These are phyloP conservation scores for Porphyrio hochstetteri DNA, from an alignment of 2,113 vertebrate species.

Conservation along the genomic window DNA sequence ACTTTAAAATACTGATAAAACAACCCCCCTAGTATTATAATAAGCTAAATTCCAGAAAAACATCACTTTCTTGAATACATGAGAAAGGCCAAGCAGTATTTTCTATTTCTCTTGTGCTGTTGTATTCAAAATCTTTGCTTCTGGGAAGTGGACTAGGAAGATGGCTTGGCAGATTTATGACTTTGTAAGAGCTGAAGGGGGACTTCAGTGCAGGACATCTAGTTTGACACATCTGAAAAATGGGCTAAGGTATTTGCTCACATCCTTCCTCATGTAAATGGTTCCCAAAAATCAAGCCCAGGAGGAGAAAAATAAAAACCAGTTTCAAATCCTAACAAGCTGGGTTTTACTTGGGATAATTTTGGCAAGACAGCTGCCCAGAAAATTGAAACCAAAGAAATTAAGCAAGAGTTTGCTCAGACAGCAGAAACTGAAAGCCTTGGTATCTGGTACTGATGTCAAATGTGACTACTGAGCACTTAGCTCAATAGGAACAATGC, in stretches of 20 bases:
- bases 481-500: not conserved
- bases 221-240: not conserved
- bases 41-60: not conserved
- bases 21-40: not conserved
- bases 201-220: not conserved
- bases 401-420: not conserved
- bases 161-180: not conserved
- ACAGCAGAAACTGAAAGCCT: not conserved
- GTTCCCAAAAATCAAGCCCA: not conserved
- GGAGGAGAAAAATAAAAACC: not conserved
- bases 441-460: not conserved
- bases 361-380: not conserved
- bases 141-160: not conserved
- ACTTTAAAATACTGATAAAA: not conserved
- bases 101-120: not conserved
- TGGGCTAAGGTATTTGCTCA: not conserved
- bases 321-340: not conserved
- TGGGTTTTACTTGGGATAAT: not conserved
- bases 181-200: not conserved
- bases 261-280: accelerated
- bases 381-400: not conserved
- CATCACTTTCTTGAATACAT: not conserved
- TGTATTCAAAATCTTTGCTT: not conserved
- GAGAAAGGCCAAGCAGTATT: not conserved
- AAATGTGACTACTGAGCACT: not conserved